Percentiles rank a stretch among this genome's conserved stretches.
Evolutionary conservation across 2,797 vertebrate species (phyloP).

Genomic region (Gadopsis bispinosus): DNA sequence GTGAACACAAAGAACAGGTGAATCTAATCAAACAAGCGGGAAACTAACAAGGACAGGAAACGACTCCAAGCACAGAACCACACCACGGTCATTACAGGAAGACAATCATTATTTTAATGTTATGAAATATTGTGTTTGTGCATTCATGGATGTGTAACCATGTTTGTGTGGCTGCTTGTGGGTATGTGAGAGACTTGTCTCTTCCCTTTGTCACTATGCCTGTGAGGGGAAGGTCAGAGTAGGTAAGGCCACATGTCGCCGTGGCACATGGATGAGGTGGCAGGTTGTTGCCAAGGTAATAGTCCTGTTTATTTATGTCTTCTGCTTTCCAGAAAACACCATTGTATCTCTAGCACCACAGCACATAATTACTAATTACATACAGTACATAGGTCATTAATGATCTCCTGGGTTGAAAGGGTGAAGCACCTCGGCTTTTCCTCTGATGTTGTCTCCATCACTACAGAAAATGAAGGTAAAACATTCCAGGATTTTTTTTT

Average conservation of each 20-base stretch:
- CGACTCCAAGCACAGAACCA: too few relatives aligned
- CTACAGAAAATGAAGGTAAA: background rate
- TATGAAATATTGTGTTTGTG: conserved; percentile 4
- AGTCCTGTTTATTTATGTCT: conserved; percentile 63
- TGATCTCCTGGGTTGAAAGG: conserved; percentile 24
- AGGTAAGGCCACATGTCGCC: conserved; percentile 54
- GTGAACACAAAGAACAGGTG: too few relatives aligned
- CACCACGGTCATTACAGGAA: too few relatives aligned
- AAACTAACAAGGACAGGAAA: too few relatives aligned
- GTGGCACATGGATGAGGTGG: conserved; percentile 37
- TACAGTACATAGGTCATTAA: conserved; percentile 44
- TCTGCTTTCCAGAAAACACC: conserved; percentile 36
- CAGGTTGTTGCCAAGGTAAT: conserved; percentile 68
- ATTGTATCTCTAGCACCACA: conserved; percentile 20
- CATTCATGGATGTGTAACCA: background rate
- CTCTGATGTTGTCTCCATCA: conserved; percentile 7
- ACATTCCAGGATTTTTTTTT: background rate
- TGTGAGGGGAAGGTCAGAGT: conserved; percentile 57
- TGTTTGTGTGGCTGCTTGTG: conserved; percentile 11
- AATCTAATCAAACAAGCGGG: too few relatives aligned
- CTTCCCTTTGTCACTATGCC: conserved; percentile 32
- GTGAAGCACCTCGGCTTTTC: conserved; percentile 16
- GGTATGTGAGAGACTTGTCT: conserved; percentile 9
- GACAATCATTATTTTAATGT: background rate
- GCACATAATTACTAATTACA: conserved; percentile 49